Evolutionary conservation across 2,113 vertebrate species (phyloP).

Genomic region (Aspidoscelis tigris): DNA sequence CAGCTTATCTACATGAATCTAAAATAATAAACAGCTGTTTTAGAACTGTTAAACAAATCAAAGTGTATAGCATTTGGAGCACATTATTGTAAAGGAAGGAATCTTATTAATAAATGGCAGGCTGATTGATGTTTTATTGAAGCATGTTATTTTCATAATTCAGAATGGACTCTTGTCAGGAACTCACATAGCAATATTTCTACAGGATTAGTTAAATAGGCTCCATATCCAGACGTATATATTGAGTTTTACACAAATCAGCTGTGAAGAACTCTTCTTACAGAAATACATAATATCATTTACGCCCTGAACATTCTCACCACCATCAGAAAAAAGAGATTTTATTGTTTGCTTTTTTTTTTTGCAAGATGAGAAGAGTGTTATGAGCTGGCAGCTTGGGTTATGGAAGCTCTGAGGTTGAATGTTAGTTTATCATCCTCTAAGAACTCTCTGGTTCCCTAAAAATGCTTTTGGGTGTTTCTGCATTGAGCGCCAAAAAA

Average conservation of each 20-base stretch:
- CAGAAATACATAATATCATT: not conserved
- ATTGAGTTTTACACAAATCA: not conserved
- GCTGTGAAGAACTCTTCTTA: not conserved
- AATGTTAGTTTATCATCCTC: too few species aligned
- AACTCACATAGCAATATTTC: not conserved
- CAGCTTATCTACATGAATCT: slow-evolving; percentile 55
- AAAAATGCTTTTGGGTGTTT: too few species aligned
- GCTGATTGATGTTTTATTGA: slow-evolving; percentile 24
- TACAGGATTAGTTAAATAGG: too few species aligned
- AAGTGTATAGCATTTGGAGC: slow-evolving; percentile 58
- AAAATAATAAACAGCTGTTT: slow-evolving; percentile 58
- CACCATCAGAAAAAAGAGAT: not conserved
- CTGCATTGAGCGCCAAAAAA: too few species aligned
- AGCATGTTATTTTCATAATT: slow-evolving; percentile 38
- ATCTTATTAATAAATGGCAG: not conserved
- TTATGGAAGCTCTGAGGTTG: too few species aligned
- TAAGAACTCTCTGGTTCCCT: too few species aligned
- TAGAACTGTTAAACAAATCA: slow-evolving; percentile 53
- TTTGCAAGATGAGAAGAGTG: not conserved
- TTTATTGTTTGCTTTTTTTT: not conserved
- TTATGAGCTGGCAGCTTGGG: not conserved
- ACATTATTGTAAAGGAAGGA: slow-evolving; percentile 34
- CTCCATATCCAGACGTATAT: too few species aligned
- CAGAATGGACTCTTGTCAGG: not conserved
- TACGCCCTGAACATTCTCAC: not conserved